These are phyloP conservation scores for Nomada ferruginata DNA, from an alignment of 2,888 invertebrate genomes.

Conservation along the genomic window DNA sequence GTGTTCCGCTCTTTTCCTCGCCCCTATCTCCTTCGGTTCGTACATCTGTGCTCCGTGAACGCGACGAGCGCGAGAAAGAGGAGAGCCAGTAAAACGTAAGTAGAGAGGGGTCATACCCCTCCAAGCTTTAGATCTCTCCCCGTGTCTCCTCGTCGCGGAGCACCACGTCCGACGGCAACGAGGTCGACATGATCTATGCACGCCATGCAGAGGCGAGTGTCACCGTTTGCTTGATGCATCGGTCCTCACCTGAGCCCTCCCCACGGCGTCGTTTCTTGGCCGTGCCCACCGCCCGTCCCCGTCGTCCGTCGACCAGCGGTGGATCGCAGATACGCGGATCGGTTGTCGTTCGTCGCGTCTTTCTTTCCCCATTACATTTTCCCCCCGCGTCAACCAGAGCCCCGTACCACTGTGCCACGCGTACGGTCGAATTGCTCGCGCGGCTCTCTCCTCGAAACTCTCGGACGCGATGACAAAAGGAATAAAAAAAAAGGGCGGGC, in stretches of 20 bases:
- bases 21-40: slow-evolving; percentile 72
- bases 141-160: slow-evolving; percentile 52
- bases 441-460: no score
- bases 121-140: slow-evolving; percentile 62
- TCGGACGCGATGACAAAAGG: background rate
- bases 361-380: no score
- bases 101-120: slow-evolving; percentile 36
- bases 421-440: no score
- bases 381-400: no score
- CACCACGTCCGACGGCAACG: slow-evolving; percentile 67
- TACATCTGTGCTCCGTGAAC: slow-evolving; percentile 68
- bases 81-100: slow-evolving; percentile 49
- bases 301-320: slow-evolving; percentile 11
- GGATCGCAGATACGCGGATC: slow-evolving; percentile 27
- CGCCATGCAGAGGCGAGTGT: slow-evolving; percentile 74
- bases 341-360: no score
- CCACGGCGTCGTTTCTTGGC: slow-evolving; percentile 43
- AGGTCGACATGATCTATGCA: slow-evolving; percentile 80
- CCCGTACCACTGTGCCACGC: no score
- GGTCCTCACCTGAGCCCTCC: slow-evolving; percentile 73
- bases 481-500: background rate
- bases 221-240: slow-evolving; percentile 79
- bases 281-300: slow-evolving; percentile 37
- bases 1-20: slow-evolving; percentile 65
- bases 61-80: slow-evolving; percentile 58